Conservation (phyloP, 1,140 invertebrate species). For the Drosophila albomicans region DNA sequence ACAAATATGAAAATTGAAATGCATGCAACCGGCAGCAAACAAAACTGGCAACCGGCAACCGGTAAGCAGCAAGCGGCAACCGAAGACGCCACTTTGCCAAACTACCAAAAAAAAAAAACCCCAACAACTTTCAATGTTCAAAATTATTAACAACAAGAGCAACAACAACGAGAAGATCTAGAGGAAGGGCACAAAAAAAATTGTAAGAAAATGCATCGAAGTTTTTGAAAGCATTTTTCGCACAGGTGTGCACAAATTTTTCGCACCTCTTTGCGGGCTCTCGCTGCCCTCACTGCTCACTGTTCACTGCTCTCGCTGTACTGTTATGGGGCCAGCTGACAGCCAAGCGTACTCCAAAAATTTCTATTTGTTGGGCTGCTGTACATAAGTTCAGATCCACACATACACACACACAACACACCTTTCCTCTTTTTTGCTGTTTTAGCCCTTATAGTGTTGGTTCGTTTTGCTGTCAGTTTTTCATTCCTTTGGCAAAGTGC, state of each 20-base stretch:
- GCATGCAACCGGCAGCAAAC: conserved; percentile 19
- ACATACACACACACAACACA: conserved; percentile 5
- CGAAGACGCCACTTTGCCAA: conserved; percentile 42
- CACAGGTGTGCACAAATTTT: conserved; percentile 75
- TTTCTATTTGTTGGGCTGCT: conserved; percentile 71
- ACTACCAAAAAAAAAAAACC: neutral
- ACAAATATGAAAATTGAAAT: conserved; percentile 68
- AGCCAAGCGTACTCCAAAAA: conserved; percentile 67
- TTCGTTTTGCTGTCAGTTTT: conserved; percentile 50
- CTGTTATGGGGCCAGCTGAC: conserved; percentile 65
- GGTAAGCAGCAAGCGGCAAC: neutral
- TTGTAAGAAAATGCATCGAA: conserved; percentile 59
- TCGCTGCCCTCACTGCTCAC: neutral
- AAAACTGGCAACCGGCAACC: no score
- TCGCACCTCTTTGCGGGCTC: conserved; percentile 59
- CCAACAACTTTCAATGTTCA: conserved; percentile 62
- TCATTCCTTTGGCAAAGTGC: conserved; percentile 53
- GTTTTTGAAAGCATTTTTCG: conserved; percentile 78
- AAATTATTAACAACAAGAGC: conserved; percentile 57
- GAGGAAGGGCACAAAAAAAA: conserved; percentile 9
- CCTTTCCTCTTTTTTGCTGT: neutral
- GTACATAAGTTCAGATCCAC: conserved; percentile 29
- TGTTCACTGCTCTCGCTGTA: conserved; percentile 8
- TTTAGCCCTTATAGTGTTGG: neutral
- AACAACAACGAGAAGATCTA: neutral